phyloP scores from a whole-genome alignment of 2,888 invertebrate species.

The Brachyopa scutellaris region DNA sequence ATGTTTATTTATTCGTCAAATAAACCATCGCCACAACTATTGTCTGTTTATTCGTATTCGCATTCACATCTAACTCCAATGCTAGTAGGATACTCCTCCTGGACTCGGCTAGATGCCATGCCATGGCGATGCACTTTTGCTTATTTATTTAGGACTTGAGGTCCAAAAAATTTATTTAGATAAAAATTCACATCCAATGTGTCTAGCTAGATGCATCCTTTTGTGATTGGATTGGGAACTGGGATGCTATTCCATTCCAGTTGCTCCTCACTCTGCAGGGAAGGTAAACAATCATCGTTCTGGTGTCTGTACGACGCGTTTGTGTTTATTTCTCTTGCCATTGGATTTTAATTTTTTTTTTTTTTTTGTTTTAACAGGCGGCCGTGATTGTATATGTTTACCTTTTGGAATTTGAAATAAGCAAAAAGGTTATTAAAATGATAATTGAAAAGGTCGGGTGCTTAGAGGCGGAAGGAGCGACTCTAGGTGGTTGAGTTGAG shows the following conservation, averaged over 20 bases:
- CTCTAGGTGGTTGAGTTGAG: neutral
- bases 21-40: neutral
- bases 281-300: slow-evolving; percentile 40
- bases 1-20: slow-evolving; percentile 31
- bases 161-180: slow-evolving; percentile 55
- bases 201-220: slow-evolving; percentile 16
- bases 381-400: slow-evolving; percentile 45
- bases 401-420: slow-evolving; percentile 67
- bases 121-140: slow-evolving; percentile 49
- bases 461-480: neutral
- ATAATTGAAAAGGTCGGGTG: slow-evolving; percentile 58
- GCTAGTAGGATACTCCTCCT: too few relatives aligned
- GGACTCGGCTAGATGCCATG: too few relatives aligned
- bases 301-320: slow-evolving; percentile 22
- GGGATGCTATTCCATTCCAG: neutral
- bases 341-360: slow-evolving; percentile 21
- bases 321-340: slow-evolving; percentile 60
- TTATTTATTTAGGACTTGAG: slow-evolving; percentile 69
- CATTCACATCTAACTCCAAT: too few relatives aligned
- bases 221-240: neutral
- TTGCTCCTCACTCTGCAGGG: neutral
- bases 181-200: slow-evolving; percentile 34
- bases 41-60: slow-evolving; percentile 17
- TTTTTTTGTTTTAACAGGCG: slow-evolving; percentile 61
- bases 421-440: slow-evolving; percentile 70